Evolutionary conservation across 1,140 invertebrate genomes (phyloP).

Genomic region (Homalodisca vitripennis): DNA sequence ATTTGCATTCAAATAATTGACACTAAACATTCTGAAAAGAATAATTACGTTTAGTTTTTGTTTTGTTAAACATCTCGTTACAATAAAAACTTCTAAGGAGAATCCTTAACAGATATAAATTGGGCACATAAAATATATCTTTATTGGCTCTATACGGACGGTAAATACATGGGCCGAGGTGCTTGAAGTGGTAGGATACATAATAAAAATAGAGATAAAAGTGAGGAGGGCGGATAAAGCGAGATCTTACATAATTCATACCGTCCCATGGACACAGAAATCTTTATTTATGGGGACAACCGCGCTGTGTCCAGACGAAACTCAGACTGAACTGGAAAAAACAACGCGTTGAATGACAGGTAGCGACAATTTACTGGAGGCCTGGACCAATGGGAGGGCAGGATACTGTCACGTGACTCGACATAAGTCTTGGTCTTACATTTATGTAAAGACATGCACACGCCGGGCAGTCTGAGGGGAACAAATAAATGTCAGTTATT

Average conservation of each 20-base stretch:
- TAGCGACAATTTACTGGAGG: conserved; percentile 8
- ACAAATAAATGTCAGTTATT: conserved; percentile 22
- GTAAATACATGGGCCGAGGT: too few species aligned
- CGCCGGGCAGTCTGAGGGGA: background rate
- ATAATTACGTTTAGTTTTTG: too few species aligned
- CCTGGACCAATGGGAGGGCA: conserved; percentile 7
- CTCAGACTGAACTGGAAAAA: background rate
- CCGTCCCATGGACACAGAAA: conserved; percentile 10
- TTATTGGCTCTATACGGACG: too few species aligned
- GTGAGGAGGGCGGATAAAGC: conserved; percentile 5
- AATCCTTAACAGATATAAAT: too few species aligned
- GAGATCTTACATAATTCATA: conserved; percentile 20
- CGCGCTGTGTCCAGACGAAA: background rate
- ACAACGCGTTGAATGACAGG: conserved; percentile 9
- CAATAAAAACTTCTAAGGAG: too few species aligned
- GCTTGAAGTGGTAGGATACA: background rate
- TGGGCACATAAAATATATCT: too few species aligned
- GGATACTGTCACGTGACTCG: background rate
- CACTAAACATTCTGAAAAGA: too few species aligned
- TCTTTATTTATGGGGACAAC: conserved; percentile 12
- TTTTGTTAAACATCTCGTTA: too few species aligned
- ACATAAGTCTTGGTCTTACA: conserved; percentile 8
- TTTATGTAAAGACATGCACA: conserved; percentile 26
- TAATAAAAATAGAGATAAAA: conserved; percentile 27
- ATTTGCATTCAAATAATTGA: too few species aligned